phyloP scores from a whole-genome alignment of 1,140 invertebrate species.

The Trypoxylus dichotomus region DNA sequence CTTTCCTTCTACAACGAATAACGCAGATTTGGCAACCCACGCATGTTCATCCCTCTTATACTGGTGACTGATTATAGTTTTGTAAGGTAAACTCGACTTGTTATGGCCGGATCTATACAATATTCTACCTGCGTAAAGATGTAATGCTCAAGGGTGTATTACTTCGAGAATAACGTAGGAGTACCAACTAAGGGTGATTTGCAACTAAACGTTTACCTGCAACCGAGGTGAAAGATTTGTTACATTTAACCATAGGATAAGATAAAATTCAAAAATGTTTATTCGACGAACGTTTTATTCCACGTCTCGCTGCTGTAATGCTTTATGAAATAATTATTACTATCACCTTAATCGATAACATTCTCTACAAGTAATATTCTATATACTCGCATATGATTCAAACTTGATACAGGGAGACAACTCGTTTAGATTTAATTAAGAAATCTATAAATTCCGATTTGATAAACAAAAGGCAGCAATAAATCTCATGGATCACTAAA shows the following conservation, averaged over 20 bases:
- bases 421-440: no score
- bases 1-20: not conserved
- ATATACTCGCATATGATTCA: no score
- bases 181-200: not conserved
- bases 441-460: no score
- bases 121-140: not conserved
- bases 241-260: not conserved
- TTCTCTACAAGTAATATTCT: no score
- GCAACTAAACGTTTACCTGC: not conserved
- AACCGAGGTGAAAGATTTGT: not conserved
- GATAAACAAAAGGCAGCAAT: no score
- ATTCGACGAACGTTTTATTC: not conserved
- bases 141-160: slow-evolving; percentile 6
- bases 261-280: not conserved
- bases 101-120: not conserved
- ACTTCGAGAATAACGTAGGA: slow-evolving; percentile 2
- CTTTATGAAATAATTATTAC: no score
- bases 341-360: no score
- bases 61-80: not conserved
- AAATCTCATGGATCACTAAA: no score
- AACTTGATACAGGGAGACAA: no score
- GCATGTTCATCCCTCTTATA: not conserved
- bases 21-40: not conserved
- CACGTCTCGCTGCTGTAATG: not conserved
- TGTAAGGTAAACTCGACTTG: not conserved